Percentiles rank a stretch among this genome's conserved stretches.
Conservation (phyloP, 2,113 vertebrate genomes). For the Siniperca chuatsi region DNA sequence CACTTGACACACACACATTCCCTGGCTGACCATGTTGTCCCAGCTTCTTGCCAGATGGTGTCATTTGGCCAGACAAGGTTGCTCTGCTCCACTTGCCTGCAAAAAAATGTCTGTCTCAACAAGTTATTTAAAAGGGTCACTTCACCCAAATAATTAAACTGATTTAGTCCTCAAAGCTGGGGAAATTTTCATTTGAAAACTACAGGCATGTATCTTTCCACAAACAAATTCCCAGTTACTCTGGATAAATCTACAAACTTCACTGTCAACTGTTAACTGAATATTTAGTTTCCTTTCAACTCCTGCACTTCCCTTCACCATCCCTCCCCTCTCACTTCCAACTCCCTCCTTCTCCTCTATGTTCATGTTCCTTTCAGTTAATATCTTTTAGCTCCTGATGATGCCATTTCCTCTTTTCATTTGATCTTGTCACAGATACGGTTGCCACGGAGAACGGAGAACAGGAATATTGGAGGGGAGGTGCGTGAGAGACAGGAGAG, state of each 20-base stretch:
- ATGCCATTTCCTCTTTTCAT: constrained; percentile 36
- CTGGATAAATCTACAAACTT: neutral
- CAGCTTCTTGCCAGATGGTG: constrained; percentile 75
- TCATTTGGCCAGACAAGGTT: constrained; percentile 71
- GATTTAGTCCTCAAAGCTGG: neutral
- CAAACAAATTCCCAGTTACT: neutral
- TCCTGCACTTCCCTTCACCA: neutral
- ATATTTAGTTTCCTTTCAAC: constrained; percentile 24
- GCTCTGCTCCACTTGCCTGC: constrained; percentile 49
- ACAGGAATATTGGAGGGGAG: constrained; percentile 21
- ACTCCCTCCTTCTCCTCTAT: neutral
- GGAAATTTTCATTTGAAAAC: neutral
- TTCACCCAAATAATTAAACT: constrained; percentile 2
- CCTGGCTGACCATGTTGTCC: constrained; percentile 59
- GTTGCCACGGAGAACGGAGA: constrained; percentile 17
- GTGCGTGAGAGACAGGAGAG: neutral
- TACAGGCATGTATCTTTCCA: neutral
- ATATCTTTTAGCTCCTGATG: constrained; percentile 40
- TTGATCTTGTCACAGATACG: constrained; percentile 13
- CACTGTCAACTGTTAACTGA: neutral
- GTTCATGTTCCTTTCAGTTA: constrained; percentile 32
- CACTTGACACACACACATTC: neutral
- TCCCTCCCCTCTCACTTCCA: constrained; percentile 5
- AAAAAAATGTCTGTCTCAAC: constrained; percentile 39
- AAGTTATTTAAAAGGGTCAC: constrained; percentile 45